A percentile compares a stretch with the other conserved stretches of the same genome.
Evolutionary conservation across 2,113 vertebrate genomes (phyloP).

Genomic region (Nestor notabilis): DNA sequence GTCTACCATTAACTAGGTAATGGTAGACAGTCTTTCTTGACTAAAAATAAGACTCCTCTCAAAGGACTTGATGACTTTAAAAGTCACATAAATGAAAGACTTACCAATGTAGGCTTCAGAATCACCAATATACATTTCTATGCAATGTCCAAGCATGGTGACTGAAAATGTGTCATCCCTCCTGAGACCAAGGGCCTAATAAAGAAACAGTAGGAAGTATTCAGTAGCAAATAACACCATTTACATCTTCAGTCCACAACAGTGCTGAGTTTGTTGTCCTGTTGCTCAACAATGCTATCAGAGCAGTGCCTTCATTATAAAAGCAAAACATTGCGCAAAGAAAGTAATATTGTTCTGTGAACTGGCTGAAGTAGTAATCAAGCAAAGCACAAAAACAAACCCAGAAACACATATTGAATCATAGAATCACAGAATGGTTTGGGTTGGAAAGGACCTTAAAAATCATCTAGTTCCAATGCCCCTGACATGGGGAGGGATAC

Average conservation of each 20-base stretch:
- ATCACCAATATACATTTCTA: conserved; percentile 99
- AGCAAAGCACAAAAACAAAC: background rate
- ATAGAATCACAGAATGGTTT: no score
- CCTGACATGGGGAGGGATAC: no score
- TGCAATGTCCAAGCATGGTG: conserved; percentile 98
- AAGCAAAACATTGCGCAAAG: background rate
- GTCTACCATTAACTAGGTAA: background rate
- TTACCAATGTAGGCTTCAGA: conserved; percentile 96
- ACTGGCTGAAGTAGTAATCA: background rate
- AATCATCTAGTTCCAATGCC: no score
- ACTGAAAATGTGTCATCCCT: conserved; percentile 98
- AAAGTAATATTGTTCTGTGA: background rate
- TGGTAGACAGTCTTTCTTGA: background rate
- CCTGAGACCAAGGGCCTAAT: conserved; percentile 95
- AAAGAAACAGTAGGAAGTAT: background rate
- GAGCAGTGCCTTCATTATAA: background rate
- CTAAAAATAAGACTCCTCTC: background rate
- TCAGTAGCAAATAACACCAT: background rate
- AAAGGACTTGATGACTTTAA: background rate
- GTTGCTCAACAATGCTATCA: background rate
- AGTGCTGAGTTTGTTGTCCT: background rate
- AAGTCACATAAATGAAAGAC: background rate
- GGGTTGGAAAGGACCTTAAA: no score
- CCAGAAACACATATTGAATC: background rate
- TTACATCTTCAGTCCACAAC: background rate